A percentile compares a stretch with the other conserved stretches of the same genome.
phyloP scores from a whole-genome alignment of 2,797 vertebrate genomes.

The Semotilus atromaculatus region DNA sequence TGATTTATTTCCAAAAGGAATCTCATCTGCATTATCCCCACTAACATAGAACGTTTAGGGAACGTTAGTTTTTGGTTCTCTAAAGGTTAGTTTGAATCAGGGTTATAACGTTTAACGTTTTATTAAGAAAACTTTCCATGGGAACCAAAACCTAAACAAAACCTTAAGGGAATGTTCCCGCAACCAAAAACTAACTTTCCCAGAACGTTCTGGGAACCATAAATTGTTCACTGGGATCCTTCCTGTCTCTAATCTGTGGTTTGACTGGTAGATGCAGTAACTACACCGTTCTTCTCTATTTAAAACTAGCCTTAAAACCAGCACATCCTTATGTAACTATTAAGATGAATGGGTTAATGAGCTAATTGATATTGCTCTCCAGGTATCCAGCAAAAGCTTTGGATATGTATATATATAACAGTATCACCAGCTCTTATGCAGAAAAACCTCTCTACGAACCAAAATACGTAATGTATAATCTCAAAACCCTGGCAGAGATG shows the following conservation, averaged over 20 bases:
- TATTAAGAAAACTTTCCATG: no score
- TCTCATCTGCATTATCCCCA: no score
- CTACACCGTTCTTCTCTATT: not conserved
- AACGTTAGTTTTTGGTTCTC: no score
- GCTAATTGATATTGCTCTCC: not conserved
- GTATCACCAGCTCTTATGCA: not conserved
- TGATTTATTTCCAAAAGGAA: not conserved
- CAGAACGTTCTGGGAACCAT: no score
- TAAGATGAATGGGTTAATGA: not conserved
- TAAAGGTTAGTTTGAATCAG: no score
- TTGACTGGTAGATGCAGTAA: not conserved
- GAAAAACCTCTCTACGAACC: not conserved
- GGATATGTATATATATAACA: slow-evolving; percentile 16
- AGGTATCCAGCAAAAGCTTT: not conserved
- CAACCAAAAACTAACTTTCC: no score
- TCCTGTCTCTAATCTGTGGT: not conserved
- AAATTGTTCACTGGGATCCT: no score
- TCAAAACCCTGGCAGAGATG: not conserved
- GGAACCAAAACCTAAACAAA: no score
- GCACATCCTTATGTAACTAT: not conserved
- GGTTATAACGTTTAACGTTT: no score
- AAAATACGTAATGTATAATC: not conserved
- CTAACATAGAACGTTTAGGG: no score
- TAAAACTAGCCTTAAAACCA: not conserved
- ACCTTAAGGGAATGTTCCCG: no score